Evolutionary conservation across 2,888 invertebrate genomes (phyloP).

Genomic region (Phengaris alcon): DNA sequence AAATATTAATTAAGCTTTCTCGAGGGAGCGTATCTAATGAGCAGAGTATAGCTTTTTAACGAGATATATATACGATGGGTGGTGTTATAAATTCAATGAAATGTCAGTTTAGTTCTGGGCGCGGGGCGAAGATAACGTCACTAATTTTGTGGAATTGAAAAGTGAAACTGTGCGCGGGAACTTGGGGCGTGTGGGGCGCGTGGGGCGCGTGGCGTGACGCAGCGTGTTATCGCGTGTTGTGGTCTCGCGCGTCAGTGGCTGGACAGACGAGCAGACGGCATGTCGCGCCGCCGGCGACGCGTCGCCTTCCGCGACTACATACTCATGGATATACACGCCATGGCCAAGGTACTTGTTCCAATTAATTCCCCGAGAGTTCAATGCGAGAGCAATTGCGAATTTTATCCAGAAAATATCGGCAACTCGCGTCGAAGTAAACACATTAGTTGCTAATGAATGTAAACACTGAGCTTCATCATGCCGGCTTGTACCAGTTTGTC

Average conservation of each 20-base stretch:
- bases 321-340: slow-evolving; percentile 71
- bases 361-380: neutral
- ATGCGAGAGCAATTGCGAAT: neutral
- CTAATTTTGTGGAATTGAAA: slow-evolving; percentile 31
- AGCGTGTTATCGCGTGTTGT: slow-evolving; percentile 33
- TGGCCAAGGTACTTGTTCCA: slow-evolving; percentile 65
- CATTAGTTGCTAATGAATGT: slow-evolving; percentile 13
- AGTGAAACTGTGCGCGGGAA: slow-evolving; percentile 38
- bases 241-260: slow-evolving; percentile 52
- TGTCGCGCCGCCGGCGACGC: slow-evolving; percentile 72
- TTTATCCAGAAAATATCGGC: neutral
- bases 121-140: slow-evolving; percentile 22
- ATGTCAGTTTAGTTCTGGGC: neutral
- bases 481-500: slow-evolving; percentile 3
- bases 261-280: slow-evolving; percentile 53
- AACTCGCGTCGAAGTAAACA: neutral
- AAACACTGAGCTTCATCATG: slow-evolving; percentile 13
- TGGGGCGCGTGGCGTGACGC: slow-evolving; percentile 33
- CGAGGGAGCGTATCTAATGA: neutral
- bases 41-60: neutral
- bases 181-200: slow-evolving; percentile 35
- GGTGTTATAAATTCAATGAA: slow-evolving; percentile 6
- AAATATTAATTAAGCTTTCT: slow-evolving; percentile 9
- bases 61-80: neutral
- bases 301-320: slow-evolving; percentile 73